Base-by-base conservation (phyloP, 1,140 invertebrate genomes). In the Geopemphigus sp. region DNA sequence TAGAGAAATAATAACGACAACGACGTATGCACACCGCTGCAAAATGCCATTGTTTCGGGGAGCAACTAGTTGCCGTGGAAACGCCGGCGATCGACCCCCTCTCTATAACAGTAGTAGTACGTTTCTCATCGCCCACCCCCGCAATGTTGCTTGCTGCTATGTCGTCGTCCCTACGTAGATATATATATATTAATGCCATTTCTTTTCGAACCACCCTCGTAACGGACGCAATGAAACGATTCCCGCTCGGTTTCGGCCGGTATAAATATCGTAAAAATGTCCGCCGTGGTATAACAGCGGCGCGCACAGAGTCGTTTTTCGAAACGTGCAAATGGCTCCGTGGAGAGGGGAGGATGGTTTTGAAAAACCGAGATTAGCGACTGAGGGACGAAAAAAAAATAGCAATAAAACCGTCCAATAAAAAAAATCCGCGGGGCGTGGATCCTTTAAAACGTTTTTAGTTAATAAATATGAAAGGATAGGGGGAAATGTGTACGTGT, bases 31-130 rank as follows among this genome's bases (percentile, higher is more conserved):
- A 45, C 32, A 15, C n/a, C 10, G 45, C 32, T 19, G 50, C 47
- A 29, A 12, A 54, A 72, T 72, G 24, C 50, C 50, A 29, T 72
- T 72, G 68, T 72, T 72, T 72, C 50, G 11, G 11, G 24, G 39
- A 78, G 74, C 74, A 78, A 78, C 74, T 78, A 78, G 74, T 78
- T 63, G 57, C 74, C 74, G 39, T 78, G 74, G 74, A 63, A 78
- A 78, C 74, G 74, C 45, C 45, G n/a, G 54, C 29, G 24, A 78
- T 63, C 74, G 39, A 78, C 74, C 74, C 39, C 32, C 32, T 8
- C 32, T 8, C 32, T 50, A 53, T 50, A 8, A 8, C 8, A 8
- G 32, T 39, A 8, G 32, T 39, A 17, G 54, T 22, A 56, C 47
- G 8, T 63, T 59, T 32, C 26, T 54, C 54, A 14, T n/a, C 53